Evolutionary conservation across 2,888 invertebrate species (phyloP), one percentile per base, ranked within the genome.

Genomic region (Leistus spinibarbis): DNA sequence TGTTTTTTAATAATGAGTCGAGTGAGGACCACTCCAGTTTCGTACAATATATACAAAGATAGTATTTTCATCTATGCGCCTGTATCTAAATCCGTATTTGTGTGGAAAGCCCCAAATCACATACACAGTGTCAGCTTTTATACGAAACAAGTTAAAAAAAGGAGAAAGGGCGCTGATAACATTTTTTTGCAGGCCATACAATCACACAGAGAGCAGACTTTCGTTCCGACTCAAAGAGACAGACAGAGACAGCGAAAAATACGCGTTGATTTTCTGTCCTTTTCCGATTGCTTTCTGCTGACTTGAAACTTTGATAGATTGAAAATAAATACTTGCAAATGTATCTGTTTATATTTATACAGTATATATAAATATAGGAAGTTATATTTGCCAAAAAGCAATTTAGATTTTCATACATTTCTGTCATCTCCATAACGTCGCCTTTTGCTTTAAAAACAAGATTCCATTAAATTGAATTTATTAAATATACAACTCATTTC

Each of bases 111-210:
- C 40, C 40, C 13, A 3, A 40, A 40, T 40, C 7, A 40, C 40
- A 40, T 40, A 40, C 40, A 40, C 1, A 7, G 40, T 40, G 40
- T 40, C 40, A 7, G 40, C 40, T 1, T 40, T 40, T 40, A 7
- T 3, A 71, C 71, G 65, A 71, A 71, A 71, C 71, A 71, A 56
- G 64, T 71, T 71, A 71, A 71, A 53, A 56, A 57, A 57, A 16
- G 71, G 56, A 56, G 56, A 56, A 57, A 57, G 57, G 71, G 56
- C 64, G 56, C 63, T 65, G 71, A 71, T 71, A 71, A 71, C 71
- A 71, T 63, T 71, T 71, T 71, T 71, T 71, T 40, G 40, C 13
- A n/a, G n/a, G n/a, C n/a, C n/a, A n/a, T 40, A 7, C 40, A 40
- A 4, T 10, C 40, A 24, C 24, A 24, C 24, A 24, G 24, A 24